Conservation (phyloP, 2,888 invertebrate genomes). For the Onthophagus sagittarius region DNA sequence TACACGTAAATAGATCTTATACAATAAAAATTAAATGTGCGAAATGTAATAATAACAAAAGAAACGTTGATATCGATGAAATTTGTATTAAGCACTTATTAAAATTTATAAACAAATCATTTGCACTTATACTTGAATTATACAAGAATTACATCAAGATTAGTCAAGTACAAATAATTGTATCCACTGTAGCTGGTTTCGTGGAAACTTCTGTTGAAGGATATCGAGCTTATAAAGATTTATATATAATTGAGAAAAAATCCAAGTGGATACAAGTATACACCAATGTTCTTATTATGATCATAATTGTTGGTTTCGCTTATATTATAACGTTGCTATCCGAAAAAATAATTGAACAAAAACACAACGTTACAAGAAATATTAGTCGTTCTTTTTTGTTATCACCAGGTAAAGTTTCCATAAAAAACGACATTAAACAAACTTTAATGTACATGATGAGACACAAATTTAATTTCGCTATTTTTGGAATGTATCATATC, state of each 20-base stretch:
- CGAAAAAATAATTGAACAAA: background rate
- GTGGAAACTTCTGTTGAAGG: background rate
- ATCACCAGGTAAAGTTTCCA: background rate
- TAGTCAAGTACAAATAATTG: background rate
- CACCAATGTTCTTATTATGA: background rate
- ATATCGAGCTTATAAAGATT: background rate
- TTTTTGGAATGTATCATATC: slow-evolving; percentile 1
- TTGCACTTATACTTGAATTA: background rate
- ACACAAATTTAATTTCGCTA: background rate
- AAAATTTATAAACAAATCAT: background rate
- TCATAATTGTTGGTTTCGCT: background rate
- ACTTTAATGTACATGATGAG: background rate
- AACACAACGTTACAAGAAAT: background rate
- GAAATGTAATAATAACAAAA: background rate
- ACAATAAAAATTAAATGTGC: background rate
- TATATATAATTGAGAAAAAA: background rate
- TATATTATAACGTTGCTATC: background rate
- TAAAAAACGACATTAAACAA: background rate
- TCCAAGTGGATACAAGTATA: background rate
- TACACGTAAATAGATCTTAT: background rate
- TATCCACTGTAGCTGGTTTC: background rate
- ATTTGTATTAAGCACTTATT: background rate
- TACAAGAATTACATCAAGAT: background rate
- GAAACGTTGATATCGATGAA: background rate
- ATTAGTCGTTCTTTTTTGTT: background rate